Base-by-base conservation (phyloP, 2,888 invertebrate species). In the Polyploca ridens region DNA sequence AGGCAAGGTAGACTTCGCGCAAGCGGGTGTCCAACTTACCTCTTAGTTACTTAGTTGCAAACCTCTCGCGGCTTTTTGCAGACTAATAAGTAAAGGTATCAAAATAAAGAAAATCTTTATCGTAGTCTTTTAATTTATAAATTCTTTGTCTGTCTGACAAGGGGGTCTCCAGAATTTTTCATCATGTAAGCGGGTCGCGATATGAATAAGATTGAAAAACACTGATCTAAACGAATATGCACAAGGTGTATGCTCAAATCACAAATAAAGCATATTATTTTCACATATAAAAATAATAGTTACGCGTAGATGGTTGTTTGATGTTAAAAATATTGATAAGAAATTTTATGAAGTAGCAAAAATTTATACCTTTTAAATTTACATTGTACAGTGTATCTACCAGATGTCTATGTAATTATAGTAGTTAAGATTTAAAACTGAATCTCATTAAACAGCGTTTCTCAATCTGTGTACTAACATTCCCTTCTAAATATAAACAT, bases 191-290 rank as follows among this genome's bases (percentile, higher is more conserved):
- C n/a, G n/a, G n/a, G n/a, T n/a, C n/a, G n/a, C n/a, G n/a, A n/a
- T n/a, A n/a, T n/a, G n/a, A n/a, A n/a, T n/a, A n/a, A n/a, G n/a
- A n/a, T n/a, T n/a, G n/a, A n/a, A n/a, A n/a, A n/a, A n/a, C n/a
- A n/a, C n/a, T n/a, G n/a, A n/a, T n/a, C n/a, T 66, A 65, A 68
- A 69, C 72, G 73, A 68, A 68, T 73, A 65, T 82, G 84, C 83
- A 83, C 83, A 84, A 84, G 78, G 74, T 72, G 65, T 78, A 84
- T 78, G 84, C 84, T 84, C 84, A 84, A 84, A 75, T 70, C 74
- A 72, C 68, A 67, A 70, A 67, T 66, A 74, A 72, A 67, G 46
- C 69, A 66, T 74, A 5, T 46, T 46, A 63, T 72, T 73, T 68
- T 65, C 68, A 73, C 69, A 65, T 65, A 69, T 68, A 71, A 70